A percentile compares a stretch with the other conserved stretches of the same genome.
Evolutionary conservation across 2,888 invertebrate genomes (phyloP).

Genomic region (Macrophya alboannulata): DNA sequence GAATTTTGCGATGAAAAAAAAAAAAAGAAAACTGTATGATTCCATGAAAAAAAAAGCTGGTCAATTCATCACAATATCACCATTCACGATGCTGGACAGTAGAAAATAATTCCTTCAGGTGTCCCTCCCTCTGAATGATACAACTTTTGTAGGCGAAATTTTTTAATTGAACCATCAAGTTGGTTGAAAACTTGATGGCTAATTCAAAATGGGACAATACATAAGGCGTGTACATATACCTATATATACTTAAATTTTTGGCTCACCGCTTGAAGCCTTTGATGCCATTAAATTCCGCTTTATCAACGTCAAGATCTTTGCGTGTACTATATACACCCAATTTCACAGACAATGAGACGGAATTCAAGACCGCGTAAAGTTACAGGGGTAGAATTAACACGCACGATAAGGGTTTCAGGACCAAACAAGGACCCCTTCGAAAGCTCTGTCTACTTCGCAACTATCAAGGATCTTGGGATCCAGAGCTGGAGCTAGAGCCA

Average conservation of each 20-base stretch:
- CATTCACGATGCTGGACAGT: too few species aligned
- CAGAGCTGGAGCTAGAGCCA: neutral
- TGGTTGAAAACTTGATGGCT: too few species aligned
- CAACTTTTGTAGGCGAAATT: too few species aligned
- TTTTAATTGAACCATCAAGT: too few species aligned
- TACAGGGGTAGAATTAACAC: conserved; percentile 13
- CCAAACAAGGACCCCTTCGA: conserved; percentile 8
- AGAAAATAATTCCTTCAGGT: too few species aligned
- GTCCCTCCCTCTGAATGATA: too few species aligned
- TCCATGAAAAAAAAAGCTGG: too few species aligned
- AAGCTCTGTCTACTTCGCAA: neutral
- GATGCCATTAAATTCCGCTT: conserved; percentile 19
- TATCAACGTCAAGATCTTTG: conserved; percentile 11
- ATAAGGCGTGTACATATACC: neutral
- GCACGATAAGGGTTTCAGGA: neutral
- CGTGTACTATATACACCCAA: neutral
- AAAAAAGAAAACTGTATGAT: too few species aligned
- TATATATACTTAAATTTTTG: neutral
- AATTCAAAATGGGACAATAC: too few species aligned
- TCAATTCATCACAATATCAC: too few species aligned
- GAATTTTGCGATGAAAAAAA: too few species aligned
- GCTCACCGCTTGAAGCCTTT: neutral
- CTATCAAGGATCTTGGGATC: neutral
- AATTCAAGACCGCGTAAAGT: conserved; percentile 29
- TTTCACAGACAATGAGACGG: conserved; percentile 34